These are phyloP conservation scores for Hydrotaea cyrtoneurina DNA, from an alignment of 2,888 invertebrate genomes.

Conservation along the genomic window DNA sequence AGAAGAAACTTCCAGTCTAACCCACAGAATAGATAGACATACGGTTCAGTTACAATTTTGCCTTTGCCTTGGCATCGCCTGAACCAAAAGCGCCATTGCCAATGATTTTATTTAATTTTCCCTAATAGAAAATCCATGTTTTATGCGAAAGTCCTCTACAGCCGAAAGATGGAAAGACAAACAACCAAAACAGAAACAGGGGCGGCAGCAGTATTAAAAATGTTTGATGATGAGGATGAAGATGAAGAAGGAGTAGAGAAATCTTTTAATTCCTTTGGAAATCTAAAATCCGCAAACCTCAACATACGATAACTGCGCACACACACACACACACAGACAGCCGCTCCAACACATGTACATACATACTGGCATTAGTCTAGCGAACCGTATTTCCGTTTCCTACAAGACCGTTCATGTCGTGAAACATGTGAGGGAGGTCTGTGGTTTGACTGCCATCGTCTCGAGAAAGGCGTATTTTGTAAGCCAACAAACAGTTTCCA, in stretches of 20 bases:
- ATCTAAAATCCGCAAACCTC: slow-evolving; percentile 52
- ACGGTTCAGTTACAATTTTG: slow-evolving; percentile 1
- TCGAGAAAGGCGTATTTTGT: slow-evolving; percentile 10
- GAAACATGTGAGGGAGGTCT: not conserved
- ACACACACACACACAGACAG: slow-evolving; percentile 9
- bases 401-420: slow-evolving; percentile 6
- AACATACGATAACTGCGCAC: slow-evolving; percentile 42
- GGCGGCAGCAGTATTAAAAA: not conserved
- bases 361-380: not conserved
- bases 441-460: slow-evolving; percentile 21
- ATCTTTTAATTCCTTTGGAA: slow-evolving; percentile 70
- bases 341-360: not conserved
- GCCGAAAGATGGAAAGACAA: slow-evolving; percentile 5
- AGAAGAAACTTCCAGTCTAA: not conserved
- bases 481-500: slow-evolving; percentile 38
- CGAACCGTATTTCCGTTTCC: not conserved
- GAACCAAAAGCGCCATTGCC: slow-evolving; percentile 40
- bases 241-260: slow-evolving; percentile 26
- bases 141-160: slow-evolving; percentile 63
- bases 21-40: not conserved
- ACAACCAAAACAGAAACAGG: not conserved
- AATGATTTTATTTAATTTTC: slow-evolving; percentile 75
- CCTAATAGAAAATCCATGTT: slow-evolving; percentile 76
- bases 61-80: not conserved
- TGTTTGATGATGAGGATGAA: not conserved